phyloP scores from a whole-genome alignment of 2,888 invertebrate genomes.

The Bugula neritina region DNA sequence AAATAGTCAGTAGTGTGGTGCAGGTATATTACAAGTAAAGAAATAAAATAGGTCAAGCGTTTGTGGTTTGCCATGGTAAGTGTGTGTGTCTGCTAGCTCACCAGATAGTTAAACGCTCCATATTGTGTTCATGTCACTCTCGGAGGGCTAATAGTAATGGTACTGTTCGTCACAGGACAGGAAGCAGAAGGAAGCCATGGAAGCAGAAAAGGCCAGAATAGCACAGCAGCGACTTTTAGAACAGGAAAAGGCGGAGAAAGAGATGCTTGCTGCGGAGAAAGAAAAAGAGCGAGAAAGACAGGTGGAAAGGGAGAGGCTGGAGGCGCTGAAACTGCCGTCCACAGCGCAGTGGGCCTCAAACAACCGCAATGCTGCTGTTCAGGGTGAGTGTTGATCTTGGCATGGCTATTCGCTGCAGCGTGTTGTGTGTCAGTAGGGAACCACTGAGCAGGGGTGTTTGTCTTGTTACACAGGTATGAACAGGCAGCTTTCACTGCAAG shows the following conservation, averaged over 20 bases:
- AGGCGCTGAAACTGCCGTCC: slow-evolving; percentile 19
- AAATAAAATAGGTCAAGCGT: too few species aligned
- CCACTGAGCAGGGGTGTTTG: too few species aligned
- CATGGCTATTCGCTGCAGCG: too few species aligned
- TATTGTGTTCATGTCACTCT: too few species aligned
- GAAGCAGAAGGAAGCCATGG: background rate
- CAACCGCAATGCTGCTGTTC: background rate
- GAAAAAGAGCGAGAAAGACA: slow-evolving; percentile 32
- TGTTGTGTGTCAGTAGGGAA: too few species aligned
- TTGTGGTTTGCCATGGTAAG: too few species aligned
- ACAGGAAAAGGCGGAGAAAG: slow-evolving; percentile 37
- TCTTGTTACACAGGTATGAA: background rate
- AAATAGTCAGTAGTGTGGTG: background rate
- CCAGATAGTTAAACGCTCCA: too few species aligned
- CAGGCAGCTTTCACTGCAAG: slow-evolving; percentile 10
- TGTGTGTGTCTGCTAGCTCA: too few species aligned
- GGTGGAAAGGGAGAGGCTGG: slow-evolving; percentile 48
- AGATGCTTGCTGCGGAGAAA: slow-evolving; percentile 35
- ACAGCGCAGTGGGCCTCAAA: slow-evolving; percentile 14
- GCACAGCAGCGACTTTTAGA: slow-evolving; percentile 33
- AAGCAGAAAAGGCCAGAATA: slow-evolving; percentile 3
- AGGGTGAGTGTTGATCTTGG: background rate
- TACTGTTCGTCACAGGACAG: background rate
- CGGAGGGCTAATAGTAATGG: too few species aligned
- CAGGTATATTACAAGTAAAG: too few species aligned